Evolutionary conservation across 2,113 vertebrate genomes (phyloP).

Genomic region (Apodemus sylvaticus): DNA sequence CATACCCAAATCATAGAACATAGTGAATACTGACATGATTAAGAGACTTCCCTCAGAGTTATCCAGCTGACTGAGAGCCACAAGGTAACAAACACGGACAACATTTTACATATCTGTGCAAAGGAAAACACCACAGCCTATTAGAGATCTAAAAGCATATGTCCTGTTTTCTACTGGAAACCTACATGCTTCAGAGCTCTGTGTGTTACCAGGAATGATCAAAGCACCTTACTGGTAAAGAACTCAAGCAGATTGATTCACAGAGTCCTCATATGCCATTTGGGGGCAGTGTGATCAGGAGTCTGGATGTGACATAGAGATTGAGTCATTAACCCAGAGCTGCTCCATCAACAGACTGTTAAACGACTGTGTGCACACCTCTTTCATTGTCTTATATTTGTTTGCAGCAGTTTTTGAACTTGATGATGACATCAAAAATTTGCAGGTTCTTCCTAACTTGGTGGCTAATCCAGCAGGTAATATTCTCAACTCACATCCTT

Average conservation of each 20-base stretch:
- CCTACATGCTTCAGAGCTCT: neutral
- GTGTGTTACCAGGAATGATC: neutral
- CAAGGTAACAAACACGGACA: neutral
- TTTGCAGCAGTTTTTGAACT: conserved; percentile 23
- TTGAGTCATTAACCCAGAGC: no score
- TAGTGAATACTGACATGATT: neutral
- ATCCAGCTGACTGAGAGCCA: neutral
- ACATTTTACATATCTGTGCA: neutral
- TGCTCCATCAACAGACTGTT: no score
- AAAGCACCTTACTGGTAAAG: neutral
- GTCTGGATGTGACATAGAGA: neutral
- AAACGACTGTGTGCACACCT: neutral
- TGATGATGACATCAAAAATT: conserved; percentile 20
- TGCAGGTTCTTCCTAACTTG: neutral
- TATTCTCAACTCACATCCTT: neutral
- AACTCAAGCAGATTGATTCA: neutral
- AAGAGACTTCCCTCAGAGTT: neutral
- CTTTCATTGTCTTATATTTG: neutral
- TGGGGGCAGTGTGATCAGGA: neutral
- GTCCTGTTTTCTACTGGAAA: neutral
- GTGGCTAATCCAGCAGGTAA: conserved; percentile 29
- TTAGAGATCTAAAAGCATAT: neutral
- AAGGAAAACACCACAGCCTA: neutral
- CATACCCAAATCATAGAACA: neutral
- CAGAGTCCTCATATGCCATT: neutral